Base-by-base conservation (phyloP, 1,140 invertebrate species). In the Pseudomyrmex dendroicus region DNA sequence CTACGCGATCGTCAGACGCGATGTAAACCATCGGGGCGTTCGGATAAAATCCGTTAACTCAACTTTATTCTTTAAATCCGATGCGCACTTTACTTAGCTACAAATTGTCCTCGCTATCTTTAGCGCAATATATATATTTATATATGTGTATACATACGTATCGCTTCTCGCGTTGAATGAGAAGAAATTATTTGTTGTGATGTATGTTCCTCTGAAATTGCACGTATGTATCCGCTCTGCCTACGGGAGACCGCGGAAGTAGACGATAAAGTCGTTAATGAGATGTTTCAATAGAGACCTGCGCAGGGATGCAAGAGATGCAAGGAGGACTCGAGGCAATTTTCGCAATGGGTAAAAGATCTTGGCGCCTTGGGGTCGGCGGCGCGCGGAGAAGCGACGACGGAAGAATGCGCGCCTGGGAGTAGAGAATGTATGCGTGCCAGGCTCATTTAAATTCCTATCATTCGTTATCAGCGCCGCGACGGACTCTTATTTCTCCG, bases 271-370 rank as follows among this genome's bases (percentile, higher is more conserved):
- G 76, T 22, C 76, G 22, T 72, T 70, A 80, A 86, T 78, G 86
- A 86, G 83, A 87, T 57, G 85, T 62, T 73, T 87, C 85, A 73
- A 84, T 73, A 67, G 72, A 17, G 62, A 44, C n/a, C 20, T 17
- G 25, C 20, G 20, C 25, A 2, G 52, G 59, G 84, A 77, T 54
- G 17, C 15, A 50, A 25, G 54, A 35, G 64, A 22, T 10, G 61
- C 63, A 46, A 46, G 46, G 54, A 46, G 83, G 72, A 68, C 35
- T 78, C 35, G 54, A 64, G 52, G 73, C 54, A 66, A 67, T 83
- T 76, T 67, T 74, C 73, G 44, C 50, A 35, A 20, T 66, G 15
- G 17, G 35, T 48, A 17, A 10, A 54, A 12, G 66, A 85, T 64
- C 54, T 17, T 57, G 72, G 74, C 63, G 63, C 74, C 56, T 63